Evolutionary conservation across 2,797 vertebrate species (phyloP).

Genomic region (Falco concolor): DNA sequence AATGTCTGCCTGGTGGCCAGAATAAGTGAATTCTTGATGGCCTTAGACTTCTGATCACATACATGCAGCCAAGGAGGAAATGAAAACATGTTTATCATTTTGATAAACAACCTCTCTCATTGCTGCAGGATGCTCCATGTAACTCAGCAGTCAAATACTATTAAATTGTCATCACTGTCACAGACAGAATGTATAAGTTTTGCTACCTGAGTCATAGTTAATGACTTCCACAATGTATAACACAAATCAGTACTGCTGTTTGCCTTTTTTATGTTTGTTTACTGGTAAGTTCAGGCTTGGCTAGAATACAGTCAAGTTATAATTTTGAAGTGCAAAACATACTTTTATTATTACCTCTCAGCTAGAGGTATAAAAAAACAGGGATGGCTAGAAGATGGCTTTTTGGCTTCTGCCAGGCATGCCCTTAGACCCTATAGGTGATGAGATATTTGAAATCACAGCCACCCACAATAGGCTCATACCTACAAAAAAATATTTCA

Average conservation of each 20-base stretch:
- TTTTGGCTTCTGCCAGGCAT: constrained; percentile 18
- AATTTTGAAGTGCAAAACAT: constrained; percentile 69
- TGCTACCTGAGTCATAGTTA: constrained; percentile 73
- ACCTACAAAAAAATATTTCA: constrained; percentile 31
- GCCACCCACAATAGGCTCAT: not conserved
- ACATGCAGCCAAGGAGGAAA: constrained; percentile 69
- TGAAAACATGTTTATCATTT: constrained; percentile 79
- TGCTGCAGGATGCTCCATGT: constrained; percentile 67
- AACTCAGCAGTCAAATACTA: constrained; percentile 73
- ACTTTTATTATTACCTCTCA: constrained; percentile 69
- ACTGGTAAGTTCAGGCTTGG: constrained; percentile 51
- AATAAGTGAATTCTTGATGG: constrained; percentile 72
- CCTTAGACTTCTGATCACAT: constrained; percentile 73
- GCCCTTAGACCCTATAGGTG: not conserved
- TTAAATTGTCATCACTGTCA: constrained; percentile 79
- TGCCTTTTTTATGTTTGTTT: constrained; percentile 64
- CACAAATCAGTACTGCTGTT: constrained; percentile 67
- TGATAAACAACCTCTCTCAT: constrained; percentile 73
- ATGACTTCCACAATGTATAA: constrained; percentile 67
- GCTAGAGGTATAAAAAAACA: constrained; percentile 53
- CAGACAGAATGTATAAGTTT: constrained; percentile 62
- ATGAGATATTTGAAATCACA: constrained; percentile 59
- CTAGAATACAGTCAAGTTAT: constrained; percentile 24
- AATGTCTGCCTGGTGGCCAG: constrained; percentile 78
- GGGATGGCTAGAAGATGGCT: constrained; percentile 38